A percentile compares a stretch with the other conserved stretches of the same genome.
Evolutionary conservation across 1,140 invertebrate species (phyloP).

Genomic region (Scaptomyza pallida): DNA sequence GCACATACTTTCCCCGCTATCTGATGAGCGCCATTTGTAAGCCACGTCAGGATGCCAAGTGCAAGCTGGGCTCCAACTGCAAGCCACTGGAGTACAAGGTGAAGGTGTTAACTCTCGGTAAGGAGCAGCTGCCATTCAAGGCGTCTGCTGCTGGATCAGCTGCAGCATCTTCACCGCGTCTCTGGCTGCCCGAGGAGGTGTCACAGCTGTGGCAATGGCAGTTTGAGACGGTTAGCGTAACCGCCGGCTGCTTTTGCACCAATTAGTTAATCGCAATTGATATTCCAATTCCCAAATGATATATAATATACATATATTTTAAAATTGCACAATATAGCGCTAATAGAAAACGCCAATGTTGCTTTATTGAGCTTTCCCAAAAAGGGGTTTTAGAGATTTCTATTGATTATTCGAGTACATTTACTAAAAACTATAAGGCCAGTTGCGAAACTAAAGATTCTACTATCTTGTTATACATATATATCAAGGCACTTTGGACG

Average conservation of each 20-base stretch:
- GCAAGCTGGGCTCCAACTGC: conserved; percentile 69
- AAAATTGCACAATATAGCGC: conserved; percentile 52
- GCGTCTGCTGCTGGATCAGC: conserved; percentile 5
- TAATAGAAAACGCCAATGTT: conserved; percentile 34
- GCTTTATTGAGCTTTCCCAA: conserved; percentile 52
- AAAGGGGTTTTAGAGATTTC: conserved; percentile 14
- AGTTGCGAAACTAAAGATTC: background rate
- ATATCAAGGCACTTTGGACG: conserved; percentile 59
- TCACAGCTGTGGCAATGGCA: conserved; percentile 69
- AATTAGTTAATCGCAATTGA: conserved; percentile 40
- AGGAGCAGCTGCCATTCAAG: conserved; percentile 6
- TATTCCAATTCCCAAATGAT: background rate
- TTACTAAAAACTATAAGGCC: conserved; percentile 25
- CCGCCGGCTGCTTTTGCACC: conserved; percentile 80
- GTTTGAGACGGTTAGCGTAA: conserved; percentile 74
- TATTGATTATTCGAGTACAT: conserved; percentile 25
- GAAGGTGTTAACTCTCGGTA: conserved; percentile 58
- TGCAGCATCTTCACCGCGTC: conserved; percentile 23
- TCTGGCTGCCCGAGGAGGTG: conserved; percentile 56
- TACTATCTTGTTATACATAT: background rate
- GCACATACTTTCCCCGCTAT: conserved; percentile 70
- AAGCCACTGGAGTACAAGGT: conserved; percentile 78
- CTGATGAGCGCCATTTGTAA: conserved; percentile 77
- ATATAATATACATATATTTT: conserved; percentile 17
- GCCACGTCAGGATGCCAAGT: conserved; percentile 58